These are phyloP conservation scores for Drepanosiphum platanoidis DNA, from an alignment of 2,888 invertebrate species.

Conservation along the genomic window DNA sequence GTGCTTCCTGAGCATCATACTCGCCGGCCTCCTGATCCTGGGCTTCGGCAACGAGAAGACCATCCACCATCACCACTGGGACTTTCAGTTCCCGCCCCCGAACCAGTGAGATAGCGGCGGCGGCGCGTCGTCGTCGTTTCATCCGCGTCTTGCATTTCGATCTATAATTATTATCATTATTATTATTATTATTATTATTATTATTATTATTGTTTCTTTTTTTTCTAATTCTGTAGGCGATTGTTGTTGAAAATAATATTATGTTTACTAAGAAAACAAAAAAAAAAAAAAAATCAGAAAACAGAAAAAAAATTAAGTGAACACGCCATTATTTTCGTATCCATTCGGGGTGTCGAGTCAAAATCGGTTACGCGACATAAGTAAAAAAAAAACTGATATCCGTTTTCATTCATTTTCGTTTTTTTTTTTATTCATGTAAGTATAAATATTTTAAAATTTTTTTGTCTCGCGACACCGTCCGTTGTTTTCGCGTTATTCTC, in stretches of 20 bases:
- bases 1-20: slow-evolving; percentile 80
- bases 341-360: not conserved
- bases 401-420: no score
- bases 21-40: slow-evolving; percentile 81
- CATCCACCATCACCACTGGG: slow-evolving; percentile 85
- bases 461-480: no score
- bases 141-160: slow-evolving; percentile 11
- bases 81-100: slow-evolving; percentile 84
- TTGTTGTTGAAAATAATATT: not conserved
- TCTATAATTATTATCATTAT: no score
- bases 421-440: no score
- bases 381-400: no score
- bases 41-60: slow-evolving; percentile 76
- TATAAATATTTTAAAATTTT: no score
- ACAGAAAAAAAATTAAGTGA: no score
- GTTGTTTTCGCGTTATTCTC: no score
- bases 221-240: not conserved
- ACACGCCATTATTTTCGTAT: not conserved
- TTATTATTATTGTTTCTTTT: no score
- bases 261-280: not conserved
- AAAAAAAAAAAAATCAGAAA: slow-evolving; percentile 15
- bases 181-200: no score
- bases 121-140: not conserved
- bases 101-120: slow-evolving; percentile 49
- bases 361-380: no score